These are phyloP conservation scores for Tragopan temminckii DNA, from an alignment of 2,797 vertebrate genomes.

Conservation along the genomic window DNA sequence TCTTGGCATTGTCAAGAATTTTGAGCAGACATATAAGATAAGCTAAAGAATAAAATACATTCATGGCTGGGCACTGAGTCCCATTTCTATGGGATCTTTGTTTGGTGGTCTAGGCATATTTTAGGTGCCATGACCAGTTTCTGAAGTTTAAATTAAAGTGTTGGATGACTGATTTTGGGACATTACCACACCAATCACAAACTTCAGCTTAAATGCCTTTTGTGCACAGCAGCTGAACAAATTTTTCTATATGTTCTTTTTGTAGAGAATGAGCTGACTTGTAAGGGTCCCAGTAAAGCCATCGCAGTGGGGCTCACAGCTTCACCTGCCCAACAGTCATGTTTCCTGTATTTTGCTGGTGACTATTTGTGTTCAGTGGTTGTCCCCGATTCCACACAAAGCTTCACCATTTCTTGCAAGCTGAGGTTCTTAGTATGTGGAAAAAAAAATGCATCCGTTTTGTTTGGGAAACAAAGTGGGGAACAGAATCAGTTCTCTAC, in stretches of 20 bases:
- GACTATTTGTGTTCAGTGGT: background rate
- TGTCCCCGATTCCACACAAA: background rate
- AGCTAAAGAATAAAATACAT: background rate
- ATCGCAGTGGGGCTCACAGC: background rate
- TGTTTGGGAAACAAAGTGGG: background rate
- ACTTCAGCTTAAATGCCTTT: background rate
- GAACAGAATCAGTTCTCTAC: background rate
- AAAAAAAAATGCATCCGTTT: background rate
- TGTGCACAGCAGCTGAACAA: fast-evolving
- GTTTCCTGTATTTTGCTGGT: background rate
- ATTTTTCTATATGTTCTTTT: background rate
- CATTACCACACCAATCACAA: background rate
- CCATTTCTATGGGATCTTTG: background rate
- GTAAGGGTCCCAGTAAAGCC: too few relatives aligned
- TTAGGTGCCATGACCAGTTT: background rate
- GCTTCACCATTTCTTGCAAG: background rate
- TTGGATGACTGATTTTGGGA: background rate
- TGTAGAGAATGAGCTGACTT: background rate
- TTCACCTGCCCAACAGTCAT: background rate
- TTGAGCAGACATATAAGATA: background rate
- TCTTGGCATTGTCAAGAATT: background rate
- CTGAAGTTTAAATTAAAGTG: background rate
- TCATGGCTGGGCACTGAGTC: too few relatives aligned
- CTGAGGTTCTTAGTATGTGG: background rate
- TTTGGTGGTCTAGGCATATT: background rate